These are phyloP conservation scores for Sarcophaga subvicina DNA, from an alignment of 2,888 invertebrate species.

Conservation along the genomic window DNA sequence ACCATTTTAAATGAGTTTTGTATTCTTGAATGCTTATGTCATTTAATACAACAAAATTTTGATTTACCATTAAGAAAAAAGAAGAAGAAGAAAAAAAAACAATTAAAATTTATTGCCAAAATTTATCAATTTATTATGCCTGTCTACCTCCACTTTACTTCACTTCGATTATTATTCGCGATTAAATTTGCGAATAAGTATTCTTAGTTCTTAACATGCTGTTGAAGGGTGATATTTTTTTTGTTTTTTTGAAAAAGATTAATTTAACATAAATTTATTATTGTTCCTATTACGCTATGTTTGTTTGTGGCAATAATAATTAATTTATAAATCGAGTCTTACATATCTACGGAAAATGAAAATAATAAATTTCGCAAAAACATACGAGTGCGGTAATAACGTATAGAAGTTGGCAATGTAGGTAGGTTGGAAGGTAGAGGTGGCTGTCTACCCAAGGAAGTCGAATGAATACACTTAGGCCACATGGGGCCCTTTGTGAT, in stretches of 20 bases:
- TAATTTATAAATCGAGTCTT: not conserved
- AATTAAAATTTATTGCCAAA: slow-evolving; percentile 28
- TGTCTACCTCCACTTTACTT: not conserved
- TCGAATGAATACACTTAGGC: too few species aligned
- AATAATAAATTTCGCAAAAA: too few species aligned
- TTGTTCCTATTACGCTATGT: not conserved
- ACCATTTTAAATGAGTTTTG: too few species aligned
- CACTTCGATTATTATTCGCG: not conserved
- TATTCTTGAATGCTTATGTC: too few species aligned
- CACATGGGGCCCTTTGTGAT: too few species aligned
- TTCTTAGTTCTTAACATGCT: slow-evolving; percentile 10
- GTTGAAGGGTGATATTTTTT: not conserved
- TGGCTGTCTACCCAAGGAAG: too few species aligned
- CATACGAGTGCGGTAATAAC: too few species aligned
- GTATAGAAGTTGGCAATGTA: too few species aligned
- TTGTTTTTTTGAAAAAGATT: not conserved
- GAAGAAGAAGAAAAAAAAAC: not conserved
- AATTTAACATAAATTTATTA: too few species aligned
- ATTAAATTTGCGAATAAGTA: not conserved
- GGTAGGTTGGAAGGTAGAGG: too few species aligned
- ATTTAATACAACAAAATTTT: too few species aligned
- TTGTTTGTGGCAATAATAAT: not conserved
- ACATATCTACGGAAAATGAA: not conserved
- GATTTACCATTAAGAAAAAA: too few species aligned
- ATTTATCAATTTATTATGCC: slow-evolving; percentile 16